phyloP scores from a whole-genome alignment of 2,797 vertebrate species.

The Gephyroberyx darwinii region DNA sequence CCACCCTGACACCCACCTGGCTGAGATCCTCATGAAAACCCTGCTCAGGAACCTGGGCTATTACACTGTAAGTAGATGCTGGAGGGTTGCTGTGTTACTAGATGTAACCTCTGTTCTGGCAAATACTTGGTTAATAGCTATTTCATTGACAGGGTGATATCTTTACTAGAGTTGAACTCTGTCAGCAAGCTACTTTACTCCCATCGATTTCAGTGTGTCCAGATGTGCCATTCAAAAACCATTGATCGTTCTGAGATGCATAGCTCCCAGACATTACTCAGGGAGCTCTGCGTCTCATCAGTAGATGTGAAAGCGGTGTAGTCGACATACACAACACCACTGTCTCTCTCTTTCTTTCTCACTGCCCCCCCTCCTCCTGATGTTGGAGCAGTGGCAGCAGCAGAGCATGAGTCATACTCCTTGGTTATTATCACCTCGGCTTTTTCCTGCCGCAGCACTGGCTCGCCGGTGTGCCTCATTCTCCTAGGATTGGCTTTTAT shows the following conservation, averaged over 20 bases:
- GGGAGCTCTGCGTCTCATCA: constrained; percentile 5
- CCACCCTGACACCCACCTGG: constrained; percentile 82
- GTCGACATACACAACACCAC: neutral
- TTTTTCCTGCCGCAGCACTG: constrained; percentile 32
- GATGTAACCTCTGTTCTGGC: neutral
- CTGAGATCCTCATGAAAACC: constrained; percentile 87
- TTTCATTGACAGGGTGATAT: neutral
- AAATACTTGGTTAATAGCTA: neutral
- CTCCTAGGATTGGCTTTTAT: constrained; percentile 29
- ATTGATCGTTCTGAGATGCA: neutral
- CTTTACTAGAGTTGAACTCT: neutral
- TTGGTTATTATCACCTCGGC: constrained; percentile 36
- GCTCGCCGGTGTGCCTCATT: constrained; percentile 10
- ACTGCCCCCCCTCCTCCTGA: neutral
- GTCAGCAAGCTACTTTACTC: neutral
- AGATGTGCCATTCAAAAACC: neutral
- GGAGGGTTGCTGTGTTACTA: neutral
- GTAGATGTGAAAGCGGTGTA: neutral
- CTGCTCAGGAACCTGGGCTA: constrained; percentile 86
- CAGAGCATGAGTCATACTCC: constrained; percentile 35
- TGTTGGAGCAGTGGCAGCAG: constrained; percentile 2
- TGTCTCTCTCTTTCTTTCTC: neutral
- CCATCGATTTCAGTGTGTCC: neutral
- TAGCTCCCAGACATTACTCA: neutral
- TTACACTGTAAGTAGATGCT: constrained; percentile 78